Percentiles rank a stretch among this genome's conserved stretches.
phyloP scores from a whole-genome alignment of 2,797 vertebrate species.

The Helicolenus hilgendorfi region DNA sequence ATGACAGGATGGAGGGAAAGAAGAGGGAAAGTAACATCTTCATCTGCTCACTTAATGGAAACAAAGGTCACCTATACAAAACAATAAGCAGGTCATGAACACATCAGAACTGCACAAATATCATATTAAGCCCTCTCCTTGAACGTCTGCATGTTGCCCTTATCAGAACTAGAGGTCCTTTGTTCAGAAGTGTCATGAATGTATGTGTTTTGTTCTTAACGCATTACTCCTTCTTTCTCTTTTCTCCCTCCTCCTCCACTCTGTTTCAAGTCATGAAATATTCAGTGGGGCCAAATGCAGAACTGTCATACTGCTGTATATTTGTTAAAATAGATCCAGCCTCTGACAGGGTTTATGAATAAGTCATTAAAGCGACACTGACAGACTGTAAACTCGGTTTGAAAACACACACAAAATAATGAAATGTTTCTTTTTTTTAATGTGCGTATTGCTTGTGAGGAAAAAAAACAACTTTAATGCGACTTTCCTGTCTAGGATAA shows the following conservation, averaged over 20 bases:
- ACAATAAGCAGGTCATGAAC: not conserved
- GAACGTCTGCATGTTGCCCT: not conserved
- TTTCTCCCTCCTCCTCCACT: not conserved
- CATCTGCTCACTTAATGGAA: not conserved
- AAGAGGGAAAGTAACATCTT: not conserved
- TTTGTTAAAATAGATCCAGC: constrained; percentile 59
- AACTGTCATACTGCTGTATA: constrained; percentile 49
- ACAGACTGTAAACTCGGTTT: constrained; percentile 47
- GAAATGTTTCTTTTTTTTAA: not conserved
- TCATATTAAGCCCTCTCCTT: not conserved
- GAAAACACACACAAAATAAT: constrained; percentile 45
- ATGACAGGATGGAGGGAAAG: not conserved
- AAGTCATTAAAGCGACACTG: constrained; percentile 66
- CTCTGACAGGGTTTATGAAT: constrained; percentile 67
- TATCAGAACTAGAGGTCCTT: not conserved
- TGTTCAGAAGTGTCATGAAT: not conserved
- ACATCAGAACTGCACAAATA: not conserved
- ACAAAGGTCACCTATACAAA: not conserved
- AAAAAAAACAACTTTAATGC: constrained; percentile 17
- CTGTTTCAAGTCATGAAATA: constrained; percentile 58
- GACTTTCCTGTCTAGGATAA: constrained; percentile 29
- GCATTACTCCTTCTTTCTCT: not conserved
- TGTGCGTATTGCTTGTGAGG: not conserved
- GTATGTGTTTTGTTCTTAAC: not conserved
- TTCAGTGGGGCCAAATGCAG: constrained; percentile 67